phyloP scores from a whole-genome alignment of 1,140 invertebrate genomes.

The Pseudomyrmex sp. region DNA sequence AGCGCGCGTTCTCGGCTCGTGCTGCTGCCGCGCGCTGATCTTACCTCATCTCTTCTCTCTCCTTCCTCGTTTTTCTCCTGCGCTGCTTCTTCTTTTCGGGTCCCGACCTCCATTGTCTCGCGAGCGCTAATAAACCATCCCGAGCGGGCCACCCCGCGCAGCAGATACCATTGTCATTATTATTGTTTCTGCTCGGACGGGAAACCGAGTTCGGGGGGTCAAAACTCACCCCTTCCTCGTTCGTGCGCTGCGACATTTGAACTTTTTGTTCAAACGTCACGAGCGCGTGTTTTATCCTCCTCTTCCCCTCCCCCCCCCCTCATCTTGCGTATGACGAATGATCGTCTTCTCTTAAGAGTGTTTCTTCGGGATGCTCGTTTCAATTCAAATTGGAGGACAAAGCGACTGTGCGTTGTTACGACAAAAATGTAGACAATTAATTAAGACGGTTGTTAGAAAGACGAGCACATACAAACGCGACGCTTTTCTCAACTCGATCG shows the following conservation, averaged over 20 bases:
- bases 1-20: slow-evolving; percentile 61
- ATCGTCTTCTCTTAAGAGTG: background rate
- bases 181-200: slow-evolving; percentile 80
- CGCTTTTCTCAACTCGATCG: background rate
- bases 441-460: too few relatives aligned
- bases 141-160: slow-evolving; percentile 79
- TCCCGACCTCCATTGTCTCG: slow-evolving; percentile 84
- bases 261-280: slow-evolving; percentile 46
- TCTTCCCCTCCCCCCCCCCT: too few relatives aligned
- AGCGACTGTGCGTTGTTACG: too few relatives aligned
- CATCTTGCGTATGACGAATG: background rate
- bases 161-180: slow-evolving; percentile 82
- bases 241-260: slow-evolving; percentile 79
- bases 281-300: background rate
- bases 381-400: too few relatives aligned
- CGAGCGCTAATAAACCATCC: slow-evolving; percentile 84
- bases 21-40: slow-evolving; percentile 71
- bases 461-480: too few relatives aligned
- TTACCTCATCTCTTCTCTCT: slow-evolving; percentile 75
- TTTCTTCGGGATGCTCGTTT: background rate
- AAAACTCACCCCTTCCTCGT: slow-evolving; percentile 36
- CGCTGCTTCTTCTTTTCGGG: slow-evolving; percentile 82
- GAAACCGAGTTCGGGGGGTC: slow-evolving; percentile 60
- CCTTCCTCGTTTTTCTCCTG: slow-evolving; percentile 73
- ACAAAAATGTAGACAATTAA: too few relatives aligned